phyloP scores from a whole-genome alignment of 1,140 invertebrate species.

The Drosophila sulfurigaster region DNA sequence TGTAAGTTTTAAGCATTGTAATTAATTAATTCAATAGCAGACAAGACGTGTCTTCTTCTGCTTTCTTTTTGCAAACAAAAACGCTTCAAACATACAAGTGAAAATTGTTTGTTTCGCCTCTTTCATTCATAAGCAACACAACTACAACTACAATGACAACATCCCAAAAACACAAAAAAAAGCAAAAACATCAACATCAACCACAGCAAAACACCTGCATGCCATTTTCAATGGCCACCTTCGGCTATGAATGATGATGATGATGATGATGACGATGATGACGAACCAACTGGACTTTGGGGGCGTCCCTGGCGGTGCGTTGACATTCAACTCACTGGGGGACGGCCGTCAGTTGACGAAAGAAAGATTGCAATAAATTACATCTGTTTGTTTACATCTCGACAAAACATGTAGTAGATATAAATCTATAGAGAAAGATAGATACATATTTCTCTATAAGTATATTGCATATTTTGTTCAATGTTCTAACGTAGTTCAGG shows the following conservation, averaged over 20 bases:
- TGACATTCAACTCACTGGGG: slow-evolving; percentile 64
- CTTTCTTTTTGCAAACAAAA: slow-evolving; percentile 54
- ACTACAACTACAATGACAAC: slow-evolving; percentile 27
- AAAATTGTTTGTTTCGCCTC: slow-evolving; percentile 54
- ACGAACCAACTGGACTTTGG: slow-evolving; percentile 36
- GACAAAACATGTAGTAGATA: not conserved
- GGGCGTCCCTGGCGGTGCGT: slow-evolving; percentile 50
- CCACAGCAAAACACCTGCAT: slow-evolving; percentile 61
- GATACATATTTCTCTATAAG: not conserved
- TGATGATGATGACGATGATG: slow-evolving; percentile 8
- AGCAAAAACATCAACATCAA: slow-evolving; percentile 14
- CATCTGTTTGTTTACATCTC: slow-evolving; percentile 50
- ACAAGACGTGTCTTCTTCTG: slow-evolving; percentile 20
- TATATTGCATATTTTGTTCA: slow-evolving; percentile 18
- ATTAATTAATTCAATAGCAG: slow-evolving; percentile 42
- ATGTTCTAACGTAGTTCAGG: slow-evolving; percentile 62
- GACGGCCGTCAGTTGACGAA: slow-evolving; percentile 49
- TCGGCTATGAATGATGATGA: slow-evolving; percentile 28
- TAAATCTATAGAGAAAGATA: not conserved
- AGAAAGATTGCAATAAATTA: slow-evolving; percentile 73
- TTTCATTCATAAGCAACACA: slow-evolving; percentile 65
- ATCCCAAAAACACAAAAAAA: slow-evolving; percentile 2
- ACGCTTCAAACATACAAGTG: slow-evolving; percentile 22
- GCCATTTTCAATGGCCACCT: slow-evolving; percentile 72
- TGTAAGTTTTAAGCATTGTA: slow-evolving; percentile 42